Percentiles rank a stretch among this genome's conserved stretches.
Conservation (phyloP, 2,797 vertebrate species). For the Rhinoraja longicauda region DNA sequence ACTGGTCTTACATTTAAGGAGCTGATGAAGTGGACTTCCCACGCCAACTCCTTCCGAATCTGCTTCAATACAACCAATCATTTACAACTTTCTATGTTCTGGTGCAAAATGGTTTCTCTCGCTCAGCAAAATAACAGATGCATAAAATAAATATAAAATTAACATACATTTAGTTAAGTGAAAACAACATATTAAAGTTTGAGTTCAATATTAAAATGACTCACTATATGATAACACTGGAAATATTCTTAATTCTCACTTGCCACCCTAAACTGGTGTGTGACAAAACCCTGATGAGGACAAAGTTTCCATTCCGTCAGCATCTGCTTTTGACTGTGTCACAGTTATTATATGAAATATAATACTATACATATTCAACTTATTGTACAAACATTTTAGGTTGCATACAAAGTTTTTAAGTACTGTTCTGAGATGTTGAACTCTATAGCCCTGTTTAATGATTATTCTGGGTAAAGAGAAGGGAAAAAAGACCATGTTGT, state of each 20-base stretch:
- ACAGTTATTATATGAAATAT: constrained; percentile 38
- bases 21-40: not conserved
- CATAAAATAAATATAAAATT: constrained; percentile 33
- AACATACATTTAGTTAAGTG: constrained; percentile 4
- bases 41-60: not conserved
- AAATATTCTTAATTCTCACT: constrained; percentile 31
- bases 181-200: constrained; percentile 7
- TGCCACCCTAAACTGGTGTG: constrained; percentile 32
- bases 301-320: constrained; percentile 16
- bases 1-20: not conserved
- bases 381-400: constrained; percentile 36
- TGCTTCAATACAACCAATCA: not conserved
- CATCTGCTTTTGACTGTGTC: constrained; percentile 27
- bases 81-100: constrained; percentile 6
- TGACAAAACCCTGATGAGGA: constrained; percentile 7
- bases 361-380: constrained; percentile 31
- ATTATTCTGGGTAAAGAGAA: not conserved
- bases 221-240: constrained; percentile 17
- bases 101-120: not conserved
- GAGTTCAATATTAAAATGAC: constrained; percentile 29
- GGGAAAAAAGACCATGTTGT: not conserved
- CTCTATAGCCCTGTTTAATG: constrained; percentile 21
- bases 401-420: constrained; percentile 25
- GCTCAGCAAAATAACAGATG: not conserved
- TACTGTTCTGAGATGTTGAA: constrained; percentile 25